Evolutionary conservation across 2,797 vertebrate genomes (phyloP).

Genomic region (Pelodytes ibericus): DNA sequence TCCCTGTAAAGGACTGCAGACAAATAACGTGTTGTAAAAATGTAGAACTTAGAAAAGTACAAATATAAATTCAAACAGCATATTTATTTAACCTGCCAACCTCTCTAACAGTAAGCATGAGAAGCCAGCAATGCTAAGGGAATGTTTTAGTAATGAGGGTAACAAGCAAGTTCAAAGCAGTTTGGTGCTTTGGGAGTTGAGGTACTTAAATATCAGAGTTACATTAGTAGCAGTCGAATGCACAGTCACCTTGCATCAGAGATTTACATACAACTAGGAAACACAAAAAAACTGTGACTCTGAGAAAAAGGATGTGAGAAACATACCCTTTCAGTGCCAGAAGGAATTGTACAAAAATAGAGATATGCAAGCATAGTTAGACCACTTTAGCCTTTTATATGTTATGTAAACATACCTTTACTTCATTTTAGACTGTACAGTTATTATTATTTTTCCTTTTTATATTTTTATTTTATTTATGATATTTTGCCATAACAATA

Average conservation of each 20-base stretch:
- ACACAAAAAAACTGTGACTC: constrained; percentile 24
- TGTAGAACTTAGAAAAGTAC: not conserved
- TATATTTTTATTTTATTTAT: too few species aligned
- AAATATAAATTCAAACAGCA: constrained; percentile 52
- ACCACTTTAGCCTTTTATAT: too few species aligned
- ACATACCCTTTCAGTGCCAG: not conserved
- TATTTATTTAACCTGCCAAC: constrained; percentile 56
- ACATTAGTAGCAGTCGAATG: constrained; percentile 55
- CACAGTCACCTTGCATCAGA: constrained; percentile 55
- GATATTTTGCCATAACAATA: too few species aligned
- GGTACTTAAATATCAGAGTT: constrained; percentile 56
- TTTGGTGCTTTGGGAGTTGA: constrained; percentile 56
- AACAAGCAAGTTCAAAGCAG: constrained; percentile 57
- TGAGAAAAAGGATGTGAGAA: constrained; percentile 8
- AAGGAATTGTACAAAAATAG: not conserved
- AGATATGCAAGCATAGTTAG: too few species aligned
- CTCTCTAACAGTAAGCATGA: constrained; percentile 51
- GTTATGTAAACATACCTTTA: too few species aligned
- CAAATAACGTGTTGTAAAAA: constrained; percentile 4
- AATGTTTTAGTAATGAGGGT: constrained; percentile 58
- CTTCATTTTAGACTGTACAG: too few species aligned
- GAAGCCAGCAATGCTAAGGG: constrained; percentile 51
- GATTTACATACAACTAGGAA: constrained; percentile 47
- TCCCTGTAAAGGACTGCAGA: constrained; percentile 6
- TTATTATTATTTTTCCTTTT: too few species aligned